Conservation (phyloP, 2,888 invertebrate species). For the Erebia epiphron region DNA sequence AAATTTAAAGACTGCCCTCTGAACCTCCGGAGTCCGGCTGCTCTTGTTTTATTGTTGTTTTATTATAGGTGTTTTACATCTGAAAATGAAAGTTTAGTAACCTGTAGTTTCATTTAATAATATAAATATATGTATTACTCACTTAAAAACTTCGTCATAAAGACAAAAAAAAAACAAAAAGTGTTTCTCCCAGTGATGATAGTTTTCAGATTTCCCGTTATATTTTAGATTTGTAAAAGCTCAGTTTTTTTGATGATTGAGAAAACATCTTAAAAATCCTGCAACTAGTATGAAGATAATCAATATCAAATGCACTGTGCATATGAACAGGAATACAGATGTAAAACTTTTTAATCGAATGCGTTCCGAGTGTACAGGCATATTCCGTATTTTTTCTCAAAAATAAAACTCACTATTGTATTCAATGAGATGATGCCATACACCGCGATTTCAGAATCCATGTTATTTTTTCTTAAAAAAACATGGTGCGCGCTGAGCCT, state of each 20-base stretch:
- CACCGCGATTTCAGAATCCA: neutral
- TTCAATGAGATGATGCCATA: conserved; percentile 10
- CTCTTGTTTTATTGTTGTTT: conserved; percentile 15
- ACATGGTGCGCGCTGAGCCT: neutral
- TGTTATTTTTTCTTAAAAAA: conserved; percentile 6
- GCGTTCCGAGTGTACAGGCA: neutral
- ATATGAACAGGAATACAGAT: neutral
- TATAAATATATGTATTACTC: no score
- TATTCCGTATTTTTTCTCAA: neutral
- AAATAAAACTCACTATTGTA: conserved; percentile 8
- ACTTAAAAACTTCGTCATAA: neutral
- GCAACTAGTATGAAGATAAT: neutral
- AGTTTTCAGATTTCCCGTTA: no score
- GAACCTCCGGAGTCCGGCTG: conserved; percentile 19
- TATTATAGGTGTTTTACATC: conserved; percentile 1
- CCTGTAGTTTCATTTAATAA: neutral
- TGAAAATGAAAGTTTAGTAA: conserved; percentile 3
- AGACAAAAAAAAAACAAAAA: neutral
- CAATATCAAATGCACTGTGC: no score
- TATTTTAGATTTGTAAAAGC: no score
- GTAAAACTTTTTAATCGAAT: neutral
- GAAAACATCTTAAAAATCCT: no score
- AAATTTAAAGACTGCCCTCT: conserved; percentile 13
- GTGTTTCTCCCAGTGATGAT: neutral
- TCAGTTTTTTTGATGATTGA: no score